Evolutionary conservation across 2,888 invertebrate genomes (phyloP).

Genomic region (Calameuta pallipes): DNA sequence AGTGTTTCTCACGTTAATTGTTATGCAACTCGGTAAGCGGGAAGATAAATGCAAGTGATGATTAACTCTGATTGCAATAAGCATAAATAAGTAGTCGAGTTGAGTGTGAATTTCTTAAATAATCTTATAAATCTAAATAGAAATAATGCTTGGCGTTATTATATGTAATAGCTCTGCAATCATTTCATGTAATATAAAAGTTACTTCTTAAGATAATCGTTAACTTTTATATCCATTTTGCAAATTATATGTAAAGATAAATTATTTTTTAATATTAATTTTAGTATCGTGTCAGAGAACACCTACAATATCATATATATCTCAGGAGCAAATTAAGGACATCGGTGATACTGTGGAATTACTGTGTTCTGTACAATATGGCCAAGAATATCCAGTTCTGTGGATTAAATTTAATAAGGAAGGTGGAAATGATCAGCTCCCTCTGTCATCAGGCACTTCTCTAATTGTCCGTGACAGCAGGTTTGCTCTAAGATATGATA

Average conservation of each 20-base stretch:
- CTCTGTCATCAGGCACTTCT: constrained; percentile 85
- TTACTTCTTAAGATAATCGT: not conserved
- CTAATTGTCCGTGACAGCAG: constrained; percentile 87
- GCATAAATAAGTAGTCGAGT: not conserved
- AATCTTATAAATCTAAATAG: not conserved
- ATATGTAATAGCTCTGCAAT: not conserved
- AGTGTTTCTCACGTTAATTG: not conserved
- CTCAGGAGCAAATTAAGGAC: constrained; percentile 91
- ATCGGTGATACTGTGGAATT: constrained; percentile 91
- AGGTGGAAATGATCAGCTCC: constrained; percentile 76
- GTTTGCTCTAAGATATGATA: constrained; percentile 83
- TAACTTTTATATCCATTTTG: not conserved
- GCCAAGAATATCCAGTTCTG: constrained; percentile 86
- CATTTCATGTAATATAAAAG: not conserved
- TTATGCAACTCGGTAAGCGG: not conserved
- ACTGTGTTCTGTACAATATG: constrained; percentile 90
- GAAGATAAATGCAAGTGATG: not conserved
- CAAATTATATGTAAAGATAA: not conserved
- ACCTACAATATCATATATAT: constrained; percentile 90
- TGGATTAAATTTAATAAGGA: constrained; percentile 79
- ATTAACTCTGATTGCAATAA: not conserved
- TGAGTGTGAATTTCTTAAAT: not conserved
- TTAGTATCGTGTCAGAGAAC: constrained; percentile 77
- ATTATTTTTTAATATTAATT: constrained; percentile 36
- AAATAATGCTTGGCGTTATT: not conserved